A percentile compares a stretch with the other conserved stretches of the same genome.
phyloP scores from a whole-genome alignment of 2,888 invertebrate genomes.

The Lucinisca nassula region DNA sequence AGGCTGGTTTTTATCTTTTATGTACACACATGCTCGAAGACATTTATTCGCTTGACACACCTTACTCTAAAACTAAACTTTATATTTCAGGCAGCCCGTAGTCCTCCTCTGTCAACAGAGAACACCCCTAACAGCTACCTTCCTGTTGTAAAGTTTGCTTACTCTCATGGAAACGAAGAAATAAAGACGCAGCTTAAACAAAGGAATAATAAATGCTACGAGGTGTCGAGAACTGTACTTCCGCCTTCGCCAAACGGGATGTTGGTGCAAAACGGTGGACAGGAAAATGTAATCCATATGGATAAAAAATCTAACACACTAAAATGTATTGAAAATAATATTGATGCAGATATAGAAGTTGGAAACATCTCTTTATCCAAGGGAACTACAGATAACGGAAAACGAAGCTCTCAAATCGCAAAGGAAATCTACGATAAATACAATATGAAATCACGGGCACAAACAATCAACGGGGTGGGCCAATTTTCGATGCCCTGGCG shows the following conservation, averaged over 20 bases:
- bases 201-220: not conserved
- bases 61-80: too few species aligned
- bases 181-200: constrained; percentile 15
- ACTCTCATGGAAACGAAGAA: constrained; percentile 49
- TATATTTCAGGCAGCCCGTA: not conserved
- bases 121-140: not conserved
- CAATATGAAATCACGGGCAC: constrained; percentile 62
- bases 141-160: constrained; percentile 61
- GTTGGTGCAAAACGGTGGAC: constrained; percentile 65
- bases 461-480: constrained; percentile 53
- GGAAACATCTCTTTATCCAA: constrained; percentile 1
- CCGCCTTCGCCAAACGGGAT: constrained; percentile 65
- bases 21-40: too few species aligned
- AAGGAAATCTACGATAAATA: constrained; percentile 69
- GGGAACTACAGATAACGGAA: constrained; percentile 7
- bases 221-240: constrained; percentile 33
- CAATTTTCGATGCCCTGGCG: constrained; percentile 67
- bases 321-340: constrained; percentile 44
- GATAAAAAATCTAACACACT: constrained; percentile 42
- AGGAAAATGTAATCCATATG: constrained; percentile 27
- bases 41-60: too few species aligned
- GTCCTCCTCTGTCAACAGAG: not conserved
- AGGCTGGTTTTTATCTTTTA: too few species aligned
- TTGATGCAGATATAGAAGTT: not conserved
- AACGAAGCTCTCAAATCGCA: constrained; percentile 60